Conservation (phyloP, 1,140 invertebrate species). For the Heterodera schachtii region DNA sequence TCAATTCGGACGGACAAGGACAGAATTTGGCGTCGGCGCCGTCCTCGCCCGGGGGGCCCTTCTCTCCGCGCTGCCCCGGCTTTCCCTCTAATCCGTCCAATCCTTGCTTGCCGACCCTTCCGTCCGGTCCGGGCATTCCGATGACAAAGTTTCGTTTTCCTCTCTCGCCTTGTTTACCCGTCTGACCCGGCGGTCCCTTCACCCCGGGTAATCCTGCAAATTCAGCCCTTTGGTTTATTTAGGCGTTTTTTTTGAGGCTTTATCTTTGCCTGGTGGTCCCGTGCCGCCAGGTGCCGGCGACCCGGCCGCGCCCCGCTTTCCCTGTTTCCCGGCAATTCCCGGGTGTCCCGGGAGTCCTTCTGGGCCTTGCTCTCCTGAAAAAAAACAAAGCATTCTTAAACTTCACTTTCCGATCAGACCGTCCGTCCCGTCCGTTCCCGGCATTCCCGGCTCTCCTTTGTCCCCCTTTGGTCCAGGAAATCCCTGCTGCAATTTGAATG, state of each 20-base stretch:
- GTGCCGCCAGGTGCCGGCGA: constrained; percentile 40
- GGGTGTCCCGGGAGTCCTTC: constrained; percentile 38
- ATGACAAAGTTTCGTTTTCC: constrained; percentile 42
- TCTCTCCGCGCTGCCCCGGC: constrained; percentile 32
- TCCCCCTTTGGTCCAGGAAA: constrained; percentile 35
- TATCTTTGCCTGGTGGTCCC: constrained; percentile 14
- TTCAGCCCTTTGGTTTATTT: too few species aligned
- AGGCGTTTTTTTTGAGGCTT: background rate
- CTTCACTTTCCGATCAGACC: constrained; percentile 14
- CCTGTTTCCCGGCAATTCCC: constrained; percentile 39
- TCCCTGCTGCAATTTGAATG: constrained; percentile 19
- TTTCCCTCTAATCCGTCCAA: constrained; percentile 47
- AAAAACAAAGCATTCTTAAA: constrained; percentile 1
- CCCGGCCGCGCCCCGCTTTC: constrained; percentile 37
- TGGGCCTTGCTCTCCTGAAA: constrained; percentile 45
- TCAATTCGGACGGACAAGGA: constrained; percentile 44
- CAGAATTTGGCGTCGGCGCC: constrained; percentile 46
- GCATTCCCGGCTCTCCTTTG: constrained; percentile 41
- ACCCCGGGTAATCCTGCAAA: constrained; percentile 1
- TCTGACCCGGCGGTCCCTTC: constrained; percentile 28
- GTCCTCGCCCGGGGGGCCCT: constrained; percentile 33
- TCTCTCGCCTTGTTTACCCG: constrained; percentile 43
- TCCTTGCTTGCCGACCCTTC: constrained; percentile 38
- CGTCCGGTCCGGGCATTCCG: constrained; percentile 41
- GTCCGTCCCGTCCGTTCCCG: constrained; percentile 41